Evolutionary conservation across 2,888 invertebrate genomes (phyloP), one percentile per base, ranked within the genome.

Genomic region (Calliopum simillimum): DNA sequence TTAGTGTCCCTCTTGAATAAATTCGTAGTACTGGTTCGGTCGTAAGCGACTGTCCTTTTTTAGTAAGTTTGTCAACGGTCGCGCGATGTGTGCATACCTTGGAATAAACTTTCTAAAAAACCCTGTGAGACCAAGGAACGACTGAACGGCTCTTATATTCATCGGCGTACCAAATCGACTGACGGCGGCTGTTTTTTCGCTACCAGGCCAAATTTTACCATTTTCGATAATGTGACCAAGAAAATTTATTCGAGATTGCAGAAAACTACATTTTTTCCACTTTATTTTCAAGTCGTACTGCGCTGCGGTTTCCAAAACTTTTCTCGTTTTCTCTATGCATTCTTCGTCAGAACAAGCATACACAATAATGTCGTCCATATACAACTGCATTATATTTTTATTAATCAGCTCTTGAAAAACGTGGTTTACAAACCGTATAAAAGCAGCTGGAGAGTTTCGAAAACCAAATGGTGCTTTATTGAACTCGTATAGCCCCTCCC

Each of bases 391-490:
- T 8, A 66, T 21, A 46, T 51, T 51, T 46, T 69, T 53, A 64
- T 69, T 69, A 16, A 73, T 62, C 12, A 71, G n/a, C 1, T 53
- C 44, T 47, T 61, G 70, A 41, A 69, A 73, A 19, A 73, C 58
- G 25, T 63, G 56, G 33, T 71, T 71, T 12, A 71, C 64, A 47
- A 61, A 72, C 3, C 69, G 23, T 12, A 71, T 71, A 55, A 74
- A 69, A 11, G 43, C 58, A 8, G 69, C 71, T 47, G 71, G 69
- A 5, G 67, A 69, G 47, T 69, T 69, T 12, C 66, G 49, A 53
- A 69, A 72, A 1, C 71, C 68, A 43, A 71, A 71, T 41, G 71
- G 71, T 25, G 72, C 71, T 19, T 49, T 46, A 13, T 68, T 68
- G 43, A 73, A 71, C 41, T 74, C 69, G 19, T 56, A 75, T 44